Conservation (phyloP, 2,888 invertebrate species). For the Meiosimyza decipiens region DNA sequence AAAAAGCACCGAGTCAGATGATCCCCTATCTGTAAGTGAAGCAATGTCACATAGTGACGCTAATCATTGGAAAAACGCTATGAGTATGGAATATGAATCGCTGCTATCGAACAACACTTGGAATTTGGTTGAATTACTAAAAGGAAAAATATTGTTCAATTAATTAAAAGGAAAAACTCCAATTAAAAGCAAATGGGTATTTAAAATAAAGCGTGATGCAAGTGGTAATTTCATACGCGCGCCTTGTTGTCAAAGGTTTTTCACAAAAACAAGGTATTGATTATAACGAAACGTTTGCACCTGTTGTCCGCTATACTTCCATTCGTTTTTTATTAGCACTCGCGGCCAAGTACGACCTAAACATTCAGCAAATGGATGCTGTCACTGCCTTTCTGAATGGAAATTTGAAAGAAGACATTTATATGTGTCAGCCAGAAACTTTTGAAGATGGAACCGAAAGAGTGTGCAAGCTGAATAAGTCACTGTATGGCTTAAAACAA, state of each 20-base stretch:
- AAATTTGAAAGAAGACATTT: slow-evolving; percentile 40
- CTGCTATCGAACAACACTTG: slow-evolving; percentile 37
- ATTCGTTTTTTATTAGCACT: slow-evolving; percentile 38
- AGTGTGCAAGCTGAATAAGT: slow-evolving; percentile 33
- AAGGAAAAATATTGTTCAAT: slow-evolving; percentile 31
- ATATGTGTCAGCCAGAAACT: slow-evolving; percentile 44
- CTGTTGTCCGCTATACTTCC: slow-evolving; percentile 36
- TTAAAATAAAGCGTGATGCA: slow-evolving; percentile 37
- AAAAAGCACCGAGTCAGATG: neutral
- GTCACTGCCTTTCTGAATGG: slow-evolving; percentile 40
- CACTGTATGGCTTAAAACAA: slow-evolving; percentile 36
- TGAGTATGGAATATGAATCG: slow-evolving; percentile 33
- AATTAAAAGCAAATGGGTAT: slow-evolving; percentile 35
- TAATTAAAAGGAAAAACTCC: too few species aligned
- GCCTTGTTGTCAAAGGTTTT: slow-evolving; percentile 37
- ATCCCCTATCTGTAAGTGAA: slow-evolving; percentile 23
- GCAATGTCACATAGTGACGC: slow-evolving; percentile 30
- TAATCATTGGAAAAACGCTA: slow-evolving; percentile 29
- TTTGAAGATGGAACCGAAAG: slow-evolving; percentile 37
- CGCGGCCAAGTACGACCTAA: slow-evolving; percentile 37
- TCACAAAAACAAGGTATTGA: slow-evolving; percentile 37
- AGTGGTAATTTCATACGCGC: slow-evolving; percentile 36
- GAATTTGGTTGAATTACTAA: slow-evolving; percentile 27
- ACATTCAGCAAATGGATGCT: slow-evolving; percentile 42
- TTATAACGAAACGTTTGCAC: slow-evolving; percentile 36